Evolutionary conservation across 2,888 invertebrate species (phyloP), one percentile per base, ranked within the genome.

Genomic region (Lampropteryx suffumata): DNA sequence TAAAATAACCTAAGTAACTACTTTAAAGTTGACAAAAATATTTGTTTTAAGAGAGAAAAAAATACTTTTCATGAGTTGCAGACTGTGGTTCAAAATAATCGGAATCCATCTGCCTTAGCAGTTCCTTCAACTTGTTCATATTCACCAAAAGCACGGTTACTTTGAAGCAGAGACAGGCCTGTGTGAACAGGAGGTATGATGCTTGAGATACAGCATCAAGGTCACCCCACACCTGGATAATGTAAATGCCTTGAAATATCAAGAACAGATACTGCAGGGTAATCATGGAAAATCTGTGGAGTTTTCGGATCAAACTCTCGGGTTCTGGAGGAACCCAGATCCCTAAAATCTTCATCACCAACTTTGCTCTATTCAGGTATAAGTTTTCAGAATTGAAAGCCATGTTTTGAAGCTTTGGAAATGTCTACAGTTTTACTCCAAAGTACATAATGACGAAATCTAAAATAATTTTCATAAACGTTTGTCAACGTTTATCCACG

Each of bases 161-260:
- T 74, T 89, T 89, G 12, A 85, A 79, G 57, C 89, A 89, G 7
- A 89, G 73, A 51, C 84, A 83, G 1, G 89, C 86, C 51, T 89
- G 85, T 0, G 89, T 88, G 55, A 89, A 87, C 2, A 85, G 59
- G 39, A 90, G 41, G 29, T 87, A 84, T 0, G 77, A 84, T 0
- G 87, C 82, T 47, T 88, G 81, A 0, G 81, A 85, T 0, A 88
- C 79, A 0, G 84, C 85, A 21, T 82, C 87, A 30, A 87, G 63
- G 29, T 88, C 83, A 0, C 88, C 87, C 83, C 84, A 85, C 1
- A 85, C 84, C 62, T 82, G 75, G 3, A 76, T 34, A 10, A 87
- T 84, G 51, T 81, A 84, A 51, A 87, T 71, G 0, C 73, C 63
- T 75, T 89, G 87, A 50, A 87, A 88, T 17, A 82, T 41, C 13